Evolutionary conservation across 1,140 invertebrate species (phyloP), one percentile per base, ranked within the genome.

Genomic region (Ceratina calcarata): DNA sequence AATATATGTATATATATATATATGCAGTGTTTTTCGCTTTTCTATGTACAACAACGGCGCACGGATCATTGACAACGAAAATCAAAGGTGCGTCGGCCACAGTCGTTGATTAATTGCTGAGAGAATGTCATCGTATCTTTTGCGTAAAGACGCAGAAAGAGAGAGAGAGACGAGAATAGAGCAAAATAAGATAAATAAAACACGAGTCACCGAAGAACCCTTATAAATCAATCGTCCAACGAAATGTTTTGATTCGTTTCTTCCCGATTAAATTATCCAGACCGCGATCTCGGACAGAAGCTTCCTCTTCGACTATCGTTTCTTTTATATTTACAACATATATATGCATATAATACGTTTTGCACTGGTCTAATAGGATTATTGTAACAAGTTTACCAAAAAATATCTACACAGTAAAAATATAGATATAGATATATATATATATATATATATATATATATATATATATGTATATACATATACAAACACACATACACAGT

Each of bases 341-440:
- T 83, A 74, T 84, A 15, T 71, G 70, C 73, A 73, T 55, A 71
- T 45, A 45, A 45, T 45, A 45, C 37, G 37, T 45, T 45, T 61
- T 85, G 77, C 85, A 80, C 80, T 82, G 64, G 12, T 80, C 80
- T 83, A 83, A 67, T 86, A 32, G 69, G 57, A 78, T 86, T 86
- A 86, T 61, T 78, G 27, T 88, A 90, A 89, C 85, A 88, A 89
- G 77, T 88, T 45, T 90, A 89, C 87, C 84, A 90, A 88, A 90
- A 90, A 91, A 90, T 90, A 90, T 90, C 89, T 90, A 90, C 86
- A 89, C 82, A 85, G 87, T 87, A 88, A 85, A 87, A 71, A 88
- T 87, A 85, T 45, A 45, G 6, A 61, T 80, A 67, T 73, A 88
- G 85, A 85, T 45, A 45, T 45, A 61, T 80, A 67, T 80, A 73